These are phyloP conservation scores for Catocala nupta DNA, from an alignment of 2,888 invertebrate species.

Conservation along the genomic window DNA sequence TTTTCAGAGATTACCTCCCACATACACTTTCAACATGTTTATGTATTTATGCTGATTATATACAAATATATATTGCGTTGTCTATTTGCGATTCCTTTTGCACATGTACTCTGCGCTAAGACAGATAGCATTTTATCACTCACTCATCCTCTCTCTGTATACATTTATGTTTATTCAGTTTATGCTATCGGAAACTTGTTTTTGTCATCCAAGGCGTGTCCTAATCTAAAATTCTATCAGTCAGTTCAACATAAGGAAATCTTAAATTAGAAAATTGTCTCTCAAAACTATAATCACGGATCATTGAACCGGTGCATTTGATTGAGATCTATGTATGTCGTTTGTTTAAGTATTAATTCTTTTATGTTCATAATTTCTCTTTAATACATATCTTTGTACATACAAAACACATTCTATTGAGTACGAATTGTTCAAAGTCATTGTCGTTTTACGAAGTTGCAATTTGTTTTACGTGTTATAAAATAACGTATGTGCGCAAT, in stretches of 20 bases:
- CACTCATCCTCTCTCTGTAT: conserved; percentile 23
- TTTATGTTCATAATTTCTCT: conserved; percentile 32
- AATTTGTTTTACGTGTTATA: conserved; percentile 32
- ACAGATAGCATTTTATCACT: conserved; percentile 29
- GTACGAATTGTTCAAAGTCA: too few relatives aligned
- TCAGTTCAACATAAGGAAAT: conserved; percentile 39
- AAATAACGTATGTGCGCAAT: conserved; percentile 12
- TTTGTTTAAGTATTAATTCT: conserved; percentile 34
- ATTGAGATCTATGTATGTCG: conserved; percentile 39
- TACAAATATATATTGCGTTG: conserved; percentile 36
- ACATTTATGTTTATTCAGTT: conserved; percentile 23
- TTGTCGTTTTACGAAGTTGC: conserved; percentile 1
- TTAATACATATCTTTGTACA: neutral
- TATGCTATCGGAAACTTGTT: conserved; percentile 39
- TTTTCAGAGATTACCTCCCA: conserved; percentile 41
- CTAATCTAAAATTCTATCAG: conserved; percentile 40
- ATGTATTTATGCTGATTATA: conserved; percentile 47
- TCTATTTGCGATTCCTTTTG: conserved; percentile 29
- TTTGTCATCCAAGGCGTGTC: conserved; percentile 33
- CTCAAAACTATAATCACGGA: conserved; percentile 49
- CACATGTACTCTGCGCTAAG: conserved; percentile 18
- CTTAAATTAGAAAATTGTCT: conserved; percentile 50
- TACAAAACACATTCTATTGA: too few relatives aligned
- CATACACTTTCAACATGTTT: conserved; percentile 44
- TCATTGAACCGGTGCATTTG: conserved; percentile 47